Base-by-base conservation (phyloP, 2,113 vertebrate species). In the Phyllostomus discolor region DNA sequence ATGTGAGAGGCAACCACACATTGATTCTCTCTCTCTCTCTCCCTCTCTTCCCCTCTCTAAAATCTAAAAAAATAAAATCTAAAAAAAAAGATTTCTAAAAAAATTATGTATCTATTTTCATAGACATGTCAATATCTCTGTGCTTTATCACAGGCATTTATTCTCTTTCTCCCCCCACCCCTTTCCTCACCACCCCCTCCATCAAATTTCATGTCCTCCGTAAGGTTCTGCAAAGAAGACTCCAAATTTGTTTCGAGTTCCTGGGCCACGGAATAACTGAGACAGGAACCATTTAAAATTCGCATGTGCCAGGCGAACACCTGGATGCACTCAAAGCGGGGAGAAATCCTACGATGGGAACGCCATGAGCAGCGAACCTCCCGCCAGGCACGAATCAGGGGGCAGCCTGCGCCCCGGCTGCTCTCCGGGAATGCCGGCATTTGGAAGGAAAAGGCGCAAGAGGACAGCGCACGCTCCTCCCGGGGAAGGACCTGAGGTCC, bases 301-400 rank as follows among this genome's bases (percentile, higher is more conserved):
- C 84, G 88, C 26, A 50, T 28, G 52, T 38, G 26, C 66, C 88
- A 92, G 79, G 91, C 48, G 91, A 97, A 97, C 96, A 97, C 96
- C 91, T 96, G 95, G 91, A 90, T 46, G 43, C 64, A 82, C 95
- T 95, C 90, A 88, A 78, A 78, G 31, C 17, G 73, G 57, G 22
- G 73, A 33, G 92, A 88, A 83, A 91, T 86, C 96, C 94, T 96
- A 79, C 96, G 96, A 93, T 46, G 67, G 83, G 85, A 67, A 81
- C 8, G 31, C 94, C 93, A 94, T 95, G 94, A 97, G 97, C 75
- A 79, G 95, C n/a, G 75, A 96, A 43, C 96, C 96, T 89, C 66
- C 83, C 96, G 90, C 17, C 67, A 89, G 85, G 66, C 93, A 93
- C 95, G 96, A 96, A 94, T 96, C 96, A 90, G 38, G 7, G n/a